Evolutionary conservation across 2,113 vertebrate species (phyloP), one percentile per base, ranked within the genome.

Genomic region (Ochotona curzoniae): DNA sequence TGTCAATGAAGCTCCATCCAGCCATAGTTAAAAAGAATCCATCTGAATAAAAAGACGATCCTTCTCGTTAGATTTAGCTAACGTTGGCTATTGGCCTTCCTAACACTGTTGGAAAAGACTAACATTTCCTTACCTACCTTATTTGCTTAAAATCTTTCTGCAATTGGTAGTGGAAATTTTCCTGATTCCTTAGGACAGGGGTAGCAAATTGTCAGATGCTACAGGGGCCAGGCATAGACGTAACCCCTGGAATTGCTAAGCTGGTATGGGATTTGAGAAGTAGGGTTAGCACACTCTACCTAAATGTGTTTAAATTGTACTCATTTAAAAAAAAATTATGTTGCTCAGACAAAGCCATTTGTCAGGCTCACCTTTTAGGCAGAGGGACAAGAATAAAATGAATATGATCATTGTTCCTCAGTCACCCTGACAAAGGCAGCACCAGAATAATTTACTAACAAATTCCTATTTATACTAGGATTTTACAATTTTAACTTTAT

Each of bases 1-100:
- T 83, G 17, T 11, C 11, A 35, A 17, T 74, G 35, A 28, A 70
- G 32, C 11, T 60, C 44, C 49, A 21, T 30, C 47, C 70, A 47
- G 32, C 26, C n/a, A 47, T 82, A 51, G 38, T 5, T 67, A 63
- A 91, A 89, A 61, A 51, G 17, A 67, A 67, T 76, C 32, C 6
- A 9, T 11, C 93, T 74, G 57, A 66, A 82, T 14, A 51, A 51
- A 97, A 91, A 88, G 32, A n/a, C 28, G 12, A 63, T 73, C 61
- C 5, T 86, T 67, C 73, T 13, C 32, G 8, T 74, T 61, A 91
- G 54, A 83, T 15, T 92, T 89, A 76, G 54, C 26, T 38, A 88
- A 64, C 20, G 80, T 15, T 64, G 49, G 11, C 11, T 11, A 23
- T 26, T 93, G 73, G 14, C 13, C 25, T n/a, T 32, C 57, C 9